A percentile compares a stretch with the other conserved stretches of the same genome.
Evolutionary conservation across 2,797 vertebrate species (phyloP).

Genomic region (Spea hammondii): DNA sequence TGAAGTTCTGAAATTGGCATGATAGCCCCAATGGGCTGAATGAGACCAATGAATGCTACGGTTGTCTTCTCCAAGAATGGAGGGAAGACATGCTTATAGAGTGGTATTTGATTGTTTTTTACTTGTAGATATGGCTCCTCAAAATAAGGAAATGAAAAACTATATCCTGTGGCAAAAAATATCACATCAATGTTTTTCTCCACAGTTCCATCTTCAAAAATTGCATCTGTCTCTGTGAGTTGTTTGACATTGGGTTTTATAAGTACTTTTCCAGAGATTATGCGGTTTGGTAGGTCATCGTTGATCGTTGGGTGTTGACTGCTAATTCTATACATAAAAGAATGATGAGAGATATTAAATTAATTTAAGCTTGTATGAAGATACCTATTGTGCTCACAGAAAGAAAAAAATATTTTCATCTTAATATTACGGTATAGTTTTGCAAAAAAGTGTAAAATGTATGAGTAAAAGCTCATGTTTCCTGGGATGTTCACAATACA

Average conservation of each 20-base stretch:
- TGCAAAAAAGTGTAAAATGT: no score
- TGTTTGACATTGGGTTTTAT: constrained; percentile 71
- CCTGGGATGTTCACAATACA: no score
- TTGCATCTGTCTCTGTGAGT: constrained; percentile 68
- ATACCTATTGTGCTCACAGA: no score
- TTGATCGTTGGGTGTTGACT: constrained; percentile 73
- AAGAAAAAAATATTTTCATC: no score
- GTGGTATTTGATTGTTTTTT: constrained; percentile 62
- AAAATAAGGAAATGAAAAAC: constrained; percentile 74
- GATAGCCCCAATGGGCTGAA: constrained; percentile 74
- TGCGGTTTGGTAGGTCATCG: constrained; percentile 76
- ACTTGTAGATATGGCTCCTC: constrained; percentile 59
- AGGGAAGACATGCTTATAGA: constrained; percentile 76
- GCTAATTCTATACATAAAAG: constrained; percentile 60
- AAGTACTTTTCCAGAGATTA: constrained; percentile 72
- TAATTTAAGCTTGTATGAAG: no score
- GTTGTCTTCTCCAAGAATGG: constrained; percentile 67
- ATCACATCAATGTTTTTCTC: constrained; percentile 73
- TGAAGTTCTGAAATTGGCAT: constrained; percentile 80
- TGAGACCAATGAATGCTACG: constrained; percentile 71
- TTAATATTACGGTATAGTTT: no score
- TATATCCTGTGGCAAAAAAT: constrained; percentile 80
- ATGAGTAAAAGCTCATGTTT: no score
- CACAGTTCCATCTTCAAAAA: constrained; percentile 74
- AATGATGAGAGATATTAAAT: not conserved